Base-by-base conservation (phyloP, 2,888 invertebrate species). In the Tribolium freemani region DNA sequence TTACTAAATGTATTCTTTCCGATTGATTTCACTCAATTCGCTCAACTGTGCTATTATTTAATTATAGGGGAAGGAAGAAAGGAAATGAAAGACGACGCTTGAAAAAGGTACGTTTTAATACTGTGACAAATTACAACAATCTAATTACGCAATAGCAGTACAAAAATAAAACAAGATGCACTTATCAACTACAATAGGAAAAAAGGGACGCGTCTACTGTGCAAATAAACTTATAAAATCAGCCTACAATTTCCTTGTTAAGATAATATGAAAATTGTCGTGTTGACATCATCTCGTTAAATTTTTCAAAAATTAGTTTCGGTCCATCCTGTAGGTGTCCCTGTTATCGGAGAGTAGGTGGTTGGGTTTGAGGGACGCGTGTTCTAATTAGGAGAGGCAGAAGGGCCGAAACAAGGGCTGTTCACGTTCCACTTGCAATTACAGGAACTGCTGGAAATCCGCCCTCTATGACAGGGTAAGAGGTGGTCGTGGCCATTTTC, bases 391-490 rank as follows among this genome's bases (percentile, higher is more conserved):
- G 79, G 75, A 76, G 73, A 75, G 77, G 76, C 77, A 76, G 77
- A 76, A 78, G 76, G 77, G 74, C 76, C 76, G 76, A 77, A 77
- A 77, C 77, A 76, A 77, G 78, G 75, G 76, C 78, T 77, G 75
- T 79, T 76, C 78, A 79, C 78, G 77, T 79, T 77, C 79, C 76
- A 79, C 79, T 79, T 78, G 77, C 80, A 80, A 79, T 79, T 80
- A 79, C 75, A 77, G 76, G 68, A 64, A 71, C 71, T 69, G 69
- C 69, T 61, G 69, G 72, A 63, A 71, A 71, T 56, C 66, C 71
- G 44, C 71, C 67, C 67, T 46, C 58, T 63, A 46, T 56, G 64
- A 54, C 54, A 60, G 71, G 71, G 63, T 70, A 48, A 60, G 61
- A 69, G 48, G 53, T 31, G 46, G 69, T 13, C 20, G 50, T 44